Evolutionary conservation across 2,888 invertebrate genomes (phyloP), one percentile per base, ranked within the genome.

Genomic region (Eurytoma californica): DNA sequence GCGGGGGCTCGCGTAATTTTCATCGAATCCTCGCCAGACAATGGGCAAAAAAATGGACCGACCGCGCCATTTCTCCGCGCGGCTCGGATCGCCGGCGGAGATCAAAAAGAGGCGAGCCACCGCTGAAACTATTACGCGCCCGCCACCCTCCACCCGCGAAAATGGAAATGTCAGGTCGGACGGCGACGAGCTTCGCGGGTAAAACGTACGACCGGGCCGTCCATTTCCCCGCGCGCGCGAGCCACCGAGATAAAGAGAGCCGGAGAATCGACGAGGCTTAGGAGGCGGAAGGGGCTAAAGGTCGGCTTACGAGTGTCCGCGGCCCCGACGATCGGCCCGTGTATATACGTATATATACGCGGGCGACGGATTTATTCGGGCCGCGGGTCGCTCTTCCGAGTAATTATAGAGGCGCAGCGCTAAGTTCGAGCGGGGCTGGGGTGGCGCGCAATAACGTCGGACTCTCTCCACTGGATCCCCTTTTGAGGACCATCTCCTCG

Each of bases 141-240:
- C 51, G 24, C 24, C 51, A 39, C 24, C 28, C n/a, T n/a, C 61
- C 53, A 47, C 58, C 73, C 12, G 60, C 47, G 67, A 68, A 80
- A 80, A 80, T 80, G 76, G 75, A 80, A 80, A 80, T 61, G 76
- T 80, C 76, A 72, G 66, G 61, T 55, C 30, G 58, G 55, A 72
- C 61, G 49, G 47, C 12, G 72, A 28, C 58, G 39, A 39, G 30
- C 30, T 47, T 20, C 28, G 47, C 39, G 51, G 16, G 49, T 51
- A 28, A 47, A 65, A 58, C 65, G 69, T n/a, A 30, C 72, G 7
- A 18, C 63, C 16, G 16, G 30, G 58, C 28, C 68, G 72, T 72
- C 68, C 68, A 67, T 72, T 55, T 60, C 49, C 18, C 68, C 28
- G 24, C 68, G 67, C 7, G 30, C 16, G 53, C 12, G 14, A n/a